Conservation (phyloP, 2,797 vertebrate species). For the Protosalanx chinensis region DNA sequence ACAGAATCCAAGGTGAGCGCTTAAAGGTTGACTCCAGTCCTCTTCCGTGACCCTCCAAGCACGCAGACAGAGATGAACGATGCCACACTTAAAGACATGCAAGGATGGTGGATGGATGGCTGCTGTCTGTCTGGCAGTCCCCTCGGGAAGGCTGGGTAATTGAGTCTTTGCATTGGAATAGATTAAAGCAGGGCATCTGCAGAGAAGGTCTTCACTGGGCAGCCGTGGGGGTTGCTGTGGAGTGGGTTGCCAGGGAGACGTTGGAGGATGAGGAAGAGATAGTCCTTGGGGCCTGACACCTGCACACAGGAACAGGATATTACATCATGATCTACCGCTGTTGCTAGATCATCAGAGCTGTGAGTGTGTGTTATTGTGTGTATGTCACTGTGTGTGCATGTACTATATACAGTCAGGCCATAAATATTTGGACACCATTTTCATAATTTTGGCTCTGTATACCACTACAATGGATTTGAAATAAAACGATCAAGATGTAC, state of each 20-base stretch:
- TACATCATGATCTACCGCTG: constrained; percentile 25
- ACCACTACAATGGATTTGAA: too few relatives aligned
- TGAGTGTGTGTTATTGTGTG: neutral
- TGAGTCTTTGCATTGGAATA: constrained; percentile 30
- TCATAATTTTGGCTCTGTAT: too few relatives aligned
- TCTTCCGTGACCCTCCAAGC: constrained; percentile 6
- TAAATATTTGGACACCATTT: too few relatives aligned
- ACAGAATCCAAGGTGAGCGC: constrained; percentile 13
- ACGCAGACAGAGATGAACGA: neutral
- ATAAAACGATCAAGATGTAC: too few relatives aligned
- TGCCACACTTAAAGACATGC: constrained; percentile 48
- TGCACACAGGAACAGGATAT: constrained; percentile 51
- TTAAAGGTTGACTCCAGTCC: constrained; percentile 17
- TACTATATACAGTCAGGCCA: too few relatives aligned
- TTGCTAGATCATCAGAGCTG: neutral
- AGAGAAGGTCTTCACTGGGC: constrained; percentile 57
- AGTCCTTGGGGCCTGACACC: constrained; percentile 83
- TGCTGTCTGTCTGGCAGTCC: constrained; percentile 4
- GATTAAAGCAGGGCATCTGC: constrained; percentile 13
- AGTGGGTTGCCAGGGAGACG: constrained; percentile 70
- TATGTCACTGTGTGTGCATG: too few relatives aligned
- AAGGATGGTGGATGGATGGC: constrained; percentile 24
- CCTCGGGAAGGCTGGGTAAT: constrained; percentile 14
- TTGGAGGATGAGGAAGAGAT: constrained; percentile 79
- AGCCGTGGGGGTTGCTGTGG: constrained; percentile 56